Conservation (phyloP, 2,113 vertebrate genomes). For the Malaclemys terrapin region DNA sequence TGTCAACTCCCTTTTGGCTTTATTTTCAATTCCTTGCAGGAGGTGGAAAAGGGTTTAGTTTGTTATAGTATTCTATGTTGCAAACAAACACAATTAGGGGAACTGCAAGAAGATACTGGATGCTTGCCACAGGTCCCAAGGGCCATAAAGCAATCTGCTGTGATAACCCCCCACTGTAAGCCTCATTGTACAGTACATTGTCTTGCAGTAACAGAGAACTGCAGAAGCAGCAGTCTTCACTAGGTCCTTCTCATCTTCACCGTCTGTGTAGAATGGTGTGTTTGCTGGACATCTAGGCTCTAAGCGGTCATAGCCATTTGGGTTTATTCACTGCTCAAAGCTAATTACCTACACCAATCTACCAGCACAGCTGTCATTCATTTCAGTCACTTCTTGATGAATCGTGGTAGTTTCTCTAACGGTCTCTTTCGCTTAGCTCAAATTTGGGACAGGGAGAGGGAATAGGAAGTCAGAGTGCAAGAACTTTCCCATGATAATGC, state of each 20-base stretch:
- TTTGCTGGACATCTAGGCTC: not conserved
- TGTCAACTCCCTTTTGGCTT: slow-evolving; percentile 58
- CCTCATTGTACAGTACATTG: not conserved
- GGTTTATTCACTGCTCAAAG: not conserved
- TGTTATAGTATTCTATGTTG: not conserved
- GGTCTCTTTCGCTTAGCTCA: not conserved
- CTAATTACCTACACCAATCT: not conserved
- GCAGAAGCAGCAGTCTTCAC: not conserved
- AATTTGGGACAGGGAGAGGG: not conserved
- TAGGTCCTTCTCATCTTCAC: not conserved
- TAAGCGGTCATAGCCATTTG: not conserved
- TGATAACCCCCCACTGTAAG: fast-evolving
- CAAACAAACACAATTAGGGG: not conserved
- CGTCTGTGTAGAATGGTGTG: fast-evolving
- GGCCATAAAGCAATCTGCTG: not conserved
- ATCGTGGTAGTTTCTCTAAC: not conserved
- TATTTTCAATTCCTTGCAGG: not conserved
- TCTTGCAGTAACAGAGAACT: not conserved
- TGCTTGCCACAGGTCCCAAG: not conserved
- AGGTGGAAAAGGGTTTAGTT: not conserved
- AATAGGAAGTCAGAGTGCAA: not conserved
- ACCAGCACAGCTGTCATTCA: fast-evolving
- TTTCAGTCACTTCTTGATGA: not conserved
- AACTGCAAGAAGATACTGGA: not conserved
- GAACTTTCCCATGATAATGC: not conserved